phyloP scores from a whole-genome alignment of 2,113 vertebrate species.

The Barbus barbus region DNA sequence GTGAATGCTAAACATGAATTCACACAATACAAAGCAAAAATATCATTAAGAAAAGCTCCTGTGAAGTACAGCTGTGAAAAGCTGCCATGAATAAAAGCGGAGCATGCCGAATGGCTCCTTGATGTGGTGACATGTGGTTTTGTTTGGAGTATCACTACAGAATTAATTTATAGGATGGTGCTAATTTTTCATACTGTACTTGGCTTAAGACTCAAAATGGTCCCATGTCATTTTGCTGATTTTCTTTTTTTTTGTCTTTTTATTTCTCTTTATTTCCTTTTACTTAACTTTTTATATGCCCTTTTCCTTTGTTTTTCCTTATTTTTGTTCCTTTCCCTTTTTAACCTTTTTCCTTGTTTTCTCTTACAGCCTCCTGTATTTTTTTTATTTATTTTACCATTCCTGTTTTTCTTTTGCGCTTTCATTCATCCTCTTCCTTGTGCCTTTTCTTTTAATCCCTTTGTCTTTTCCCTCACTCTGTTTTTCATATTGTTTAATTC shows the following conservation, averaged over 20 bases:
- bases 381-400: not conserved
- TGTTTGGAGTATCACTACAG: not conserved
- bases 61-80: slow-evolving; percentile 28
- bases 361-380: too few species aligned
- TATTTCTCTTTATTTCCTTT: too few species aligned
- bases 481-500: too few species aligned
- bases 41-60: not conserved
- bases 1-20: slow-evolving; percentile 23
- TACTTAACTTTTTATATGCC: not conserved
- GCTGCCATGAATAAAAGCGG: not conserved
- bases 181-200: not conserved
- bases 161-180: not conserved
- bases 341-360: too few species aligned
- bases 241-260: not conserved
- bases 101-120: not conserved
- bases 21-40: not conserved
- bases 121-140: slow-evolving; percentile 12
- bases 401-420: not conserved
- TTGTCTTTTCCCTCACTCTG: too few species aligned
- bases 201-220: not conserved
- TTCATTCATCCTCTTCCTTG: too few species aligned
- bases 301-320: not conserved
- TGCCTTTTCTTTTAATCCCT: too few species aligned
- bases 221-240: not conserved
- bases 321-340: too few species aligned